Base-by-base conservation (phyloP, 2,797 vertebrate species). In the Silurus lanzhouensis region DNA sequence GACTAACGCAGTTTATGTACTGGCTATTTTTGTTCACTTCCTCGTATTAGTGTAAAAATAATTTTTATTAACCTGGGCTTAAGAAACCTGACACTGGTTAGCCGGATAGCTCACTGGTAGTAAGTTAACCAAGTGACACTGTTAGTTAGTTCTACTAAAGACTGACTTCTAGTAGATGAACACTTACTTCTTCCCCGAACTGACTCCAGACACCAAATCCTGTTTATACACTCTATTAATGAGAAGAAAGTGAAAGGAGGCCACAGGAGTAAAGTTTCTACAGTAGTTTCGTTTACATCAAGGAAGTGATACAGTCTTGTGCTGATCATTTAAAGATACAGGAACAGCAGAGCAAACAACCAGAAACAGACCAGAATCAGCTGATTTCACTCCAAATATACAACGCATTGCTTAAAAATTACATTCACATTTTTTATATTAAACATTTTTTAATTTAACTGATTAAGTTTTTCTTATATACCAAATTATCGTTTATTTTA, bases 261-360 rank as follows among this genome's bases (percentile, higher is more conserved):
- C 9, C 5, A 31, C 2, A 13, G 15, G 5, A 48, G 25, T 6
- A 60, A 83, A 17, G 70, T 61, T 72, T 74, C 1, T 27, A 22
- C 2, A 64, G 10, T 25, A 31, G n/a, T 3, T 14, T 7, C n/a
- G 48, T 22, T 44, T 64, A 66, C 63, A 81, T 44, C 48, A 25
- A 79, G 2, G 58, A 63, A 14, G 19, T 60, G 27, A 13, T 0
- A 6, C 52, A 44, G 77, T 15, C 57, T 25, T 38, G n/a, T 9
- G 75, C 9, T 78, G 6, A 58, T 19, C 38, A 63, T 83, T 75
- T 83, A 83, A 83, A 74, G 71, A 83, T 1, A 83, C 82, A 83
- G 82, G 17, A 15, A 31, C 44, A 66, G 31, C 13, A 48, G 0
- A 13, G 13, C 12, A 9, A 20, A 1, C 6, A 1, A 75, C 27